A percentile compares a stretch with the other conserved stretches of the same genome.
Conservation (phyloP, 2,113 vertebrate genomes). For the Scatophagus argus region DNA sequence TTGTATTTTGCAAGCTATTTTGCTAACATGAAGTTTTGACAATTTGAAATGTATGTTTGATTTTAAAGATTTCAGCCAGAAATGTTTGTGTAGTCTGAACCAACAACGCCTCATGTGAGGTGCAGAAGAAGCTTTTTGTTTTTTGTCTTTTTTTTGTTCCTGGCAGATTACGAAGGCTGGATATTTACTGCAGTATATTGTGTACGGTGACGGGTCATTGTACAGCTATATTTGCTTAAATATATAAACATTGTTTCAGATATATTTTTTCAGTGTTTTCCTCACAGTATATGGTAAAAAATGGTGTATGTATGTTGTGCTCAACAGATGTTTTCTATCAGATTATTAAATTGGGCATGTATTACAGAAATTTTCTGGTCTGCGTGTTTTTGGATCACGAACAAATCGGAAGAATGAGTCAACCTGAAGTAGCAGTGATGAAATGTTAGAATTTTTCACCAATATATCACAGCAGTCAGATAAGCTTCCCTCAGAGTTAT, state of each 20-base stretch:
- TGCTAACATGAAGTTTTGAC: constrained; percentile 57
- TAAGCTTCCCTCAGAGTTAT: background rate
- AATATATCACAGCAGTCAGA: background rate
- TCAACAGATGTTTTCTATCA: constrained; percentile 93
- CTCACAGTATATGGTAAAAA: constrained; percentile 90
- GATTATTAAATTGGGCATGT: constrained; percentile 97
- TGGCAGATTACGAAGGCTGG: constrained; percentile 50
- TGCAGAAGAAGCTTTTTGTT: constrained; percentile 35
- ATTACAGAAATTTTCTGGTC: constrained; percentile 36
- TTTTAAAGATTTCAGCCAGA: constrained; percentile 30
- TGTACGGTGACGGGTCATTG: constrained; percentile 82
- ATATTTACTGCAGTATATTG: constrained; percentile 54
- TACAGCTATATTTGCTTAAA: constrained; percentile 73
- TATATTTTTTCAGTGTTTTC: constrained; percentile 86
- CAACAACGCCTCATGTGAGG: constrained; percentile 28
- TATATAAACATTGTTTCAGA: constrained; percentile 73
- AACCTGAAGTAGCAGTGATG: background rate
- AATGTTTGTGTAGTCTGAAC: constrained; percentile 40
- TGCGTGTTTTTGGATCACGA: constrained; percentile 21
- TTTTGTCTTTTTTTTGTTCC: constrained; percentile 35
- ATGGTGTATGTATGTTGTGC: constrained; percentile 94
- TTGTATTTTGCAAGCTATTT: constrained; percentile 53
- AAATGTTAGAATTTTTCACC: background rate
- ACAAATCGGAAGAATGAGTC: background rate
- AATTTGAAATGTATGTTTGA: constrained; percentile 44